A percentile compares a stretch with the other conserved stretches of the same genome.
phyloP scores from a whole-genome alignment of 1,140 invertebrate species.

The Palaemon carinicauda region DNA sequence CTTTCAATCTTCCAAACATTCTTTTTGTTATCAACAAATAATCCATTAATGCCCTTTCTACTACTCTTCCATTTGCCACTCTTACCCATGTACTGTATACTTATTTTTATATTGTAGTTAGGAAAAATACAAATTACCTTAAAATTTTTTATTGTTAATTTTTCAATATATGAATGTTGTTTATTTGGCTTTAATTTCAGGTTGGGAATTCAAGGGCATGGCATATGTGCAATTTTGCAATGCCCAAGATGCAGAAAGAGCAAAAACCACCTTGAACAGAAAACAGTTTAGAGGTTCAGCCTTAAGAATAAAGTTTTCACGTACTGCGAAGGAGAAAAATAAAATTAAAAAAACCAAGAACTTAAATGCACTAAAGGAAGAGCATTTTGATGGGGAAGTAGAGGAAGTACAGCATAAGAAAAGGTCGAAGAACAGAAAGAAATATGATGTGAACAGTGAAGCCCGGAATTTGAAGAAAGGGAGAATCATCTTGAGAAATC shows the following conservation, averaged over 20 bases:
- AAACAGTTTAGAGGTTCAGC: background rate
- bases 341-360: background rate
- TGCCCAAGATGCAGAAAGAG: background rate
- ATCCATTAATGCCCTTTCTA: no score
- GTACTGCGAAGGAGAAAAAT: background rate
- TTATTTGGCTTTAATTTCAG: background rate
- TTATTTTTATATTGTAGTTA: no score
- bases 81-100: no score
- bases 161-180: no score
- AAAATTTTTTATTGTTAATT: no score
- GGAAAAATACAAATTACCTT: no score
- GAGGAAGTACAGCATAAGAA: background rate
- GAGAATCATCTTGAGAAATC: slow-evolving; percentile 36
- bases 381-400: background rate
- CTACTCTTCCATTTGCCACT: no score
- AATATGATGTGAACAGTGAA: background rate
- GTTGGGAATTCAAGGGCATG: slow-evolving; percentile 16
- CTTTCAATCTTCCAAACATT: no score
- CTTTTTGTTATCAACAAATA: no score
- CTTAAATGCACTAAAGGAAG: background rate
- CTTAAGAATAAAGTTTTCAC: slow-evolving; percentile 12
- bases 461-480: background rate
- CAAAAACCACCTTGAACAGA: background rate
- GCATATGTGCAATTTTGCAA: slow-evolving; percentile 4
- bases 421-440: background rate